phyloP scores from a whole-genome alignment of 2,113 vertebrate species.

The Lota lota region DNA sequence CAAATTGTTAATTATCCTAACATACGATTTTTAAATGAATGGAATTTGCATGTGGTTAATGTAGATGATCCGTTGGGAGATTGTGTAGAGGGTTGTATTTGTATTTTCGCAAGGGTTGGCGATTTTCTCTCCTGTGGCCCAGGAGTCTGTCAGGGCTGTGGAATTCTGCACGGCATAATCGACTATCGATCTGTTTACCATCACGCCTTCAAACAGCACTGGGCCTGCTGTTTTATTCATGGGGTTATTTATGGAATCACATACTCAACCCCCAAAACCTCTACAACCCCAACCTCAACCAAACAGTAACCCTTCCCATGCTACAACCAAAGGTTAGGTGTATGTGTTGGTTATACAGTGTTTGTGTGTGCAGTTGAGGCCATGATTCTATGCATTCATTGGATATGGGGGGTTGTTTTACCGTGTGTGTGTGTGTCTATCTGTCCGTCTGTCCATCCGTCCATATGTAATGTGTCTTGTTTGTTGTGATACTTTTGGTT shows the following conservation, averaged over 20 bases:
- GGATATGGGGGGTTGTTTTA: background rate
- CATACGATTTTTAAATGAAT: too few relatives aligned
- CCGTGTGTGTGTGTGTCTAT: slow-evolving; percentile 8
- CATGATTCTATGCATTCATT: background rate
- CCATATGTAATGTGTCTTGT: slow-evolving; percentile 27
- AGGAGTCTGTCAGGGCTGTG: slow-evolving; percentile 1
- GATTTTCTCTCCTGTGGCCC: slow-evolving; percentile 2
- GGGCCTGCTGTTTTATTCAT: slow-evolving; percentile 52
- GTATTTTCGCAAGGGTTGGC: slow-evolving; percentile 3
- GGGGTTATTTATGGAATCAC: slow-evolving; percentile 32
- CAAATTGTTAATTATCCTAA: too few relatives aligned
- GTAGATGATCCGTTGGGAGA: too few relatives aligned
- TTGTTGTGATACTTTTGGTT: background rate
- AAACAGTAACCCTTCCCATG: too few relatives aligned
- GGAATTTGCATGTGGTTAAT: too few relatives aligned
- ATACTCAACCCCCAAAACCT: background rate
- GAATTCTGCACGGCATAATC: slow-evolving; percentile 43
- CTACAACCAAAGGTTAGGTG: too few relatives aligned
- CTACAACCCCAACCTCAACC: too few relatives aligned
- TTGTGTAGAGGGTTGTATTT: background rate
- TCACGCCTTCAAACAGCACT: slow-evolving; percentile 32
- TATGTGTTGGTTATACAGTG: too few relatives aligned
- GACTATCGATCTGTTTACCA: slow-evolving; percentile 57
- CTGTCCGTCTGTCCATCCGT: background rate
- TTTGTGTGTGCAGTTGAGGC: background rate